Evolutionary conservation across 2,888 invertebrate genomes (phyloP).

Genomic region (Barypeithes pellucidus): DNA sequence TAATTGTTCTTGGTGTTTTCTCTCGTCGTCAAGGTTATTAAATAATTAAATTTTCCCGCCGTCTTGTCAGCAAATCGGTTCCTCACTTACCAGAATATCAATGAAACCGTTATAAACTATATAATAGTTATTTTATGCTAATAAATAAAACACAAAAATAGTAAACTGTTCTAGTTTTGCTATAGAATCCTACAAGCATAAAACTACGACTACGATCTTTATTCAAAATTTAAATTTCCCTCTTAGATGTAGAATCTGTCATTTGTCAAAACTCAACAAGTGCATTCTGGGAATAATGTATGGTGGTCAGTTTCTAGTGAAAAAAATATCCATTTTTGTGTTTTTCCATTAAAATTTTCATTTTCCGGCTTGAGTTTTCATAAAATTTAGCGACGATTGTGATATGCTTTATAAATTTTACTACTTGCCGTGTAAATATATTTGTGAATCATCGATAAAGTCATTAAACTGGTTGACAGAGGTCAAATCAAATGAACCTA

Average conservation of each 20-base stretch:
- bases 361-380: constrained; percentile 35
- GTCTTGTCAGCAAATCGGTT: too few species aligned
- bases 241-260: constrained; percentile 55
- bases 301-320: constrained; percentile 65
- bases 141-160: too few species aligned
- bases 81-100: too few species aligned
- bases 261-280: constrained; percentile 66
- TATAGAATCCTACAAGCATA: too few species aligned
- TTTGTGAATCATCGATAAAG: constrained; percentile 60
- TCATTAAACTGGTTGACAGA: constrained; percentile 64
- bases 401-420: constrained; percentile 64
- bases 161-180: too few species aligned
- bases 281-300: constrained; percentile 69
- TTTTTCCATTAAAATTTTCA: constrained; percentile 38
- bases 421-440: constrained; percentile 52
- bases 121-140: too few species aligned
- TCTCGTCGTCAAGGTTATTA: too few species aligned
- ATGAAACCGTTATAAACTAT: too few species aligned
- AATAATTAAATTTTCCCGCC: too few species aligned
- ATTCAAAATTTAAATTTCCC: constrained; percentile 60
- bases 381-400: constrained; percentile 64
- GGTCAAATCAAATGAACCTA: constrained; percentile 70
- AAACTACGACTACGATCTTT: too few species aligned
- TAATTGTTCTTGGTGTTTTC: too few species aligned
- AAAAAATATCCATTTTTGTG: constrained; percentile 33